Conservation (phyloP, 2,888 invertebrate species). For the Therioaphis trifolii region DNA sequence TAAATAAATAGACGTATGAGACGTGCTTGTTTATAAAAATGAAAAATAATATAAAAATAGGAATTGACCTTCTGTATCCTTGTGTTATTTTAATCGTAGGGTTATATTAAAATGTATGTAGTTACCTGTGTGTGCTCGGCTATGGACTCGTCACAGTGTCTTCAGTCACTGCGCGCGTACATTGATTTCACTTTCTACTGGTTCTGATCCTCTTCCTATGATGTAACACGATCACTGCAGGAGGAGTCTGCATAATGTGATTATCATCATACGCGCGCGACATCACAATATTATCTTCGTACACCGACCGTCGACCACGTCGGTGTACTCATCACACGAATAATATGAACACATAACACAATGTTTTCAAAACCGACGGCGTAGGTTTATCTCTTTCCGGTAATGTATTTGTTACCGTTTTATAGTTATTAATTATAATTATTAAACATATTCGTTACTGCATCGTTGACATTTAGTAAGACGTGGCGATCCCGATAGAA, state of each 20-base stretch:
- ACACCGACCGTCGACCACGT: neutral
- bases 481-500: no score
- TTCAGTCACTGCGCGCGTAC: constrained; percentile 41
- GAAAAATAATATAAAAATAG: neutral
- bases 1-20: no score
- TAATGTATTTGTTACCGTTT: no score
- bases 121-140: constrained; percentile 24
- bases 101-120: neutral
- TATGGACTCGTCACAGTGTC: constrained; percentile 43
- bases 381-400: no score
- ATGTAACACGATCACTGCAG: constrained; percentile 43
- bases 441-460: no score
- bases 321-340: neutral
- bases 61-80: neutral
- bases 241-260: constrained; percentile 44
- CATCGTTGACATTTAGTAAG: no score
- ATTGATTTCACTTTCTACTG: constrained; percentile 62
- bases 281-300: constrained; percentile 10
- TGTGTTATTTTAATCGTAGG: neutral
- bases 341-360: no score
- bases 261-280: constrained; percentile 19
- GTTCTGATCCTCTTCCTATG: constrained; percentile 60
- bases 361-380: no score
- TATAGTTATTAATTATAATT: no score
- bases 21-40: neutral